phyloP scores from a whole-genome alignment of 2,797 vertebrate genomes.

The Acanthis flammea region DNA sequence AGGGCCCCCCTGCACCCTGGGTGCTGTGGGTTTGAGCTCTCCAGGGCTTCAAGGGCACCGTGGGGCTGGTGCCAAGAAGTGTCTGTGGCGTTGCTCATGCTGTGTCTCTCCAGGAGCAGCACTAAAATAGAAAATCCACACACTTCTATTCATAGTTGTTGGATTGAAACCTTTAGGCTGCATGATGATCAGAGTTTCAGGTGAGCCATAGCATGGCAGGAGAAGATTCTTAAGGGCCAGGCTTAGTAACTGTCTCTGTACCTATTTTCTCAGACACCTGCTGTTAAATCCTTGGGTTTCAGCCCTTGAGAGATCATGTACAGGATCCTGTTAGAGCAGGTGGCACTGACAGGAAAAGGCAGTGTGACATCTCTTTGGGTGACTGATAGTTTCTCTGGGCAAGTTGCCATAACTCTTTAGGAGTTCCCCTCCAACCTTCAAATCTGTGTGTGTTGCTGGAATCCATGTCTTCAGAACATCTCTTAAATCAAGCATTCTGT shows the following conservation, averaged over 20 bases:
- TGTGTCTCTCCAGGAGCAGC: neutral
- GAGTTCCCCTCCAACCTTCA: neutral
- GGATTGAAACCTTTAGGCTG: neutral
- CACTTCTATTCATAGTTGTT: neutral
- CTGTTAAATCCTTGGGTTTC: neutral
- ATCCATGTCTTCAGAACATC: neutral
- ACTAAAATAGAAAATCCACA: neutral
- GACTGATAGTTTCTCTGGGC: neutral
- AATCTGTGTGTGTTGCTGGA: neutral
- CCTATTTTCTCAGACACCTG: neutral
- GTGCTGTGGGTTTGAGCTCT: neutral
- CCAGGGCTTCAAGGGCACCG: neutral
- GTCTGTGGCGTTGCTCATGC: neutral
- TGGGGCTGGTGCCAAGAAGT: neutral
- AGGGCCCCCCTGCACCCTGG: neutral
- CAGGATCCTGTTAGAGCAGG: neutral
- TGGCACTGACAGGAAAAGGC: neutral
- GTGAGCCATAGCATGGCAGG: neutral
- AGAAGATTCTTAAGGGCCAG: neutral
- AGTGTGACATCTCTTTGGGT: neutral
- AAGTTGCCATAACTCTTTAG: neutral
- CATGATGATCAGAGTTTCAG: neutral
- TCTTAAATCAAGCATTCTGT: neutral
- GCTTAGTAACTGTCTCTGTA: neutral
- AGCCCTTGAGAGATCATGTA: neutral